phyloP scores from a whole-genome alignment of 2,797 vertebrate genomes.

The Lutjanus argentimaculatus region DNA sequence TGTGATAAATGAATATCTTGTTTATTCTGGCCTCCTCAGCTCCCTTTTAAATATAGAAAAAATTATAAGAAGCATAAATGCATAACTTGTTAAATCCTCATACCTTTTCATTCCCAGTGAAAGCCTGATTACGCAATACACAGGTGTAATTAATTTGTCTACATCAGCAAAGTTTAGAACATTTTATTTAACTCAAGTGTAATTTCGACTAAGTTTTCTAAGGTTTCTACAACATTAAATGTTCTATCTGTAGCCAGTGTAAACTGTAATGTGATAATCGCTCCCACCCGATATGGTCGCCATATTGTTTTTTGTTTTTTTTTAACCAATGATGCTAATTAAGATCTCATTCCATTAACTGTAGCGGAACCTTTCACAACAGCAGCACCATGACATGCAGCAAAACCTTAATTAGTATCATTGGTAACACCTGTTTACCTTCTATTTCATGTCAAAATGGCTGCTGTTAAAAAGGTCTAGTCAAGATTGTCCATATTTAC shows the following conservation, averaged over 20 bases:
- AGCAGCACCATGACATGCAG: too few relatives aligned
- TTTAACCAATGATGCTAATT: too few relatives aligned
- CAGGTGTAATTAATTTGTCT: background rate
- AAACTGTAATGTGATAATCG: background rate
- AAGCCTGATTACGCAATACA: background rate
- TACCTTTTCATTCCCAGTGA: background rate
- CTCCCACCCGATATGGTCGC: background rate
- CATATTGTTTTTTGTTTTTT: too few relatives aligned
- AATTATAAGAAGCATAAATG: background rate
- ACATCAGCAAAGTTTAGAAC: constrained; percentile 8
- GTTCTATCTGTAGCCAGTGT: background rate
- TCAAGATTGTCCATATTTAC: background rate
- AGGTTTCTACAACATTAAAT: background rate
- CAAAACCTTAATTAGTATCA: too few relatives aligned
- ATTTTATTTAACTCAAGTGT: constrained; percentile 15
- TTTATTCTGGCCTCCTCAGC: background rate
- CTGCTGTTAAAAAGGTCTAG: too few relatives aligned
- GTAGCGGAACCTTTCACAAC: too few relatives aligned
- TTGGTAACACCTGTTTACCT: too few relatives aligned
- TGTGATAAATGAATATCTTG: background rate
- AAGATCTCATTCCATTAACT: too few relatives aligned
- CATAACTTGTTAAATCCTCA: too few relatives aligned
- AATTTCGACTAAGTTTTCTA: constrained; percentile 21
- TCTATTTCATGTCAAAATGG: too few relatives aligned
- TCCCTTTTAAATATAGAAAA: background rate